phyloP scores from a whole-genome alignment of 2,888 invertebrate genomes.

The Chloroclystis v-ata region DNA sequence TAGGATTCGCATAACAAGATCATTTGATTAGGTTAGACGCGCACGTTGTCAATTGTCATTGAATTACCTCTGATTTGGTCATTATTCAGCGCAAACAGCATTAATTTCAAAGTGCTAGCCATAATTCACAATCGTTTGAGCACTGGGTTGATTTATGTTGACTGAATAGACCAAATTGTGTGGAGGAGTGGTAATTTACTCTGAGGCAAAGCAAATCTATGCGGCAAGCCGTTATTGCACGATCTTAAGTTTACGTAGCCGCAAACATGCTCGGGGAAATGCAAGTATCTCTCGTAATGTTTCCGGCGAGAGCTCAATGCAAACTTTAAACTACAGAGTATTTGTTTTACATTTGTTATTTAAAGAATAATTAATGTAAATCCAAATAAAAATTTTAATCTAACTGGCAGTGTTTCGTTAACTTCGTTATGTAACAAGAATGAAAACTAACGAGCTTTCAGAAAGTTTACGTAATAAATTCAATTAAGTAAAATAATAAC shows the following conservation, averaged over 20 bases:
- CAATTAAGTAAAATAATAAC: slow-evolving; percentile 25
- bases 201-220: slow-evolving; percentile 32
- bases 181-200: slow-evolving; percentile 23
- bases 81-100: slow-evolving; percentile 33
- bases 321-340: slow-evolving; percentile 5
- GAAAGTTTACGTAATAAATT: too few relatives aligned
- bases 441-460: slow-evolving; percentile 9
- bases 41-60: slow-evolving; percentile 5
- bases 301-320: slow-evolving; percentile 8
- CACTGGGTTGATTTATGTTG: slow-evolving; percentile 23
- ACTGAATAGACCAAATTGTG: slow-evolving; percentile 24
- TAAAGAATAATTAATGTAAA: too few relatives aligned
- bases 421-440: not conserved
- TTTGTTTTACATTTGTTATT: too few relatives aligned
- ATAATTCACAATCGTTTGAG: slow-evolving; percentile 30
- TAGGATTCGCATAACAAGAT: too few relatives aligned
- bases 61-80: slow-evolving; percentile 21
- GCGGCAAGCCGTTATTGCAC: slow-evolving; percentile 38
- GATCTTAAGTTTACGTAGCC: slow-evolving; percentile 37
- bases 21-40: not conserved
- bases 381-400: too few relatives aligned
- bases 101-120: slow-evolving; percentile 26
- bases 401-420: not conserved
- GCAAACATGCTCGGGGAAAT: slow-evolving; percentile 29
- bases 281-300: slow-evolving; percentile 14